Evolutionary conservation across 2,797 vertebrate genomes (phyloP).

Genomic region (Sebastiscus tertius): DNA sequence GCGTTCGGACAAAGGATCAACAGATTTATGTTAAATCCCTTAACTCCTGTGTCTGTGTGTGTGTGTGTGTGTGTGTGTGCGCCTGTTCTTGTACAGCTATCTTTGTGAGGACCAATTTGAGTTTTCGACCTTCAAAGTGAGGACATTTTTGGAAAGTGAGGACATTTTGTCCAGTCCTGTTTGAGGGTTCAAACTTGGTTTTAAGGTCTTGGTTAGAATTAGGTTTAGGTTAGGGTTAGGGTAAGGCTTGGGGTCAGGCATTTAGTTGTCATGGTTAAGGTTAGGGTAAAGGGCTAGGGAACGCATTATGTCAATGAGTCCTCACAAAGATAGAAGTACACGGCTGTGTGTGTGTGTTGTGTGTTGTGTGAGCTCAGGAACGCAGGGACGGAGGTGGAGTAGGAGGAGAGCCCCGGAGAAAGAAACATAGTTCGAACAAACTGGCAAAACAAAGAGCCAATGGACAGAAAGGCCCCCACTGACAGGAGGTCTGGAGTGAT

Average conservation of each 20-base stretch:
- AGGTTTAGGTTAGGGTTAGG: too few species aligned
- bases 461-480: slow-evolving; percentile 57
- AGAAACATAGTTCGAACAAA: slow-evolving; percentile 56
- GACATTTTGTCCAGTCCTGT: too few species aligned
- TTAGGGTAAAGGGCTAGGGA: too few species aligned
- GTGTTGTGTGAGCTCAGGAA: slow-evolving; percentile 65
- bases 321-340: too few species aligned
- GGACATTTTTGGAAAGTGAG: too few species aligned
- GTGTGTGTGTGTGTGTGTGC: slow-evolving; percentile 17
- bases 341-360: slow-evolving; percentile 3
- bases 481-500: slow-evolving; percentile 44
- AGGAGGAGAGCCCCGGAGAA: slow-evolving; percentile 71
- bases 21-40: slow-evolving; percentile 65
- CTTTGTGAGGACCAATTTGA: too few species aligned
- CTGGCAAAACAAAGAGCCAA: slow-evolving; percentile 69
- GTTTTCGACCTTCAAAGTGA: too few species aligned
- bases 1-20: slow-evolving; percentile 56
- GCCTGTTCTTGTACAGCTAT: not conserved
- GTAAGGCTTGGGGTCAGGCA: too few species aligned
- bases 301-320: too few species aligned
- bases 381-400: slow-evolving; percentile 81
- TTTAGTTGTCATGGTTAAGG: too few species aligned
- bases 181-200: too few species aligned
- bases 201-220: too few species aligned
- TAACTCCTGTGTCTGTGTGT: slow-evolving; percentile 20